Base-by-base conservation (phyloP, 1,140 invertebrate genomes). In the Halyomorpha halys region DNA sequence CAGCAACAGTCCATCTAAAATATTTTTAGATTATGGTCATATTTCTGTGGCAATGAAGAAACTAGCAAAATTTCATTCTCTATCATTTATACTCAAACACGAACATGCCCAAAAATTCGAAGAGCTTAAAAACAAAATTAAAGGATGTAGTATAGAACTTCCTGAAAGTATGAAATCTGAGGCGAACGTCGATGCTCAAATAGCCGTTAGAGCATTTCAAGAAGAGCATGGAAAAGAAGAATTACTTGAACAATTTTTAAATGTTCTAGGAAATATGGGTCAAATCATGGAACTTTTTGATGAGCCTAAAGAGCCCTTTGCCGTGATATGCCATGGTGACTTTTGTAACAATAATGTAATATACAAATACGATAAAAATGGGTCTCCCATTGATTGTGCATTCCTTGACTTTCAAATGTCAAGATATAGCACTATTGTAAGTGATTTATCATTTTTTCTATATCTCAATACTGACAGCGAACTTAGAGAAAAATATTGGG, bases 281-380 rank as follows among this genome's bases (percentile, higher is more conserved):
- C 14, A 39, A 39, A 15, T 63, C 8, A 30, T 67, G 39, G 15
- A 39, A 39, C 14, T 15, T 6, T n/a, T 66, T 16, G 6, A 15
- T 1, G 45, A 5, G 4, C 69, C 69, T 3, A 51, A 66, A 19
- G 75, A 76, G 60, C 76, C 76, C 3, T 73, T 74, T 65, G 72
- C 74, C 6, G 76, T 79, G 8, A 49, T 79, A 15, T 76, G 73
- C 27, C 80, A 82, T 67, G 80, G 80, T 16, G 80, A 81, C 68
- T 79, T 76, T 67, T 80, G 78, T 75, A 76, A 74, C 54, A 81
- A 81, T 64, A 82, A 82, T 64, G 72, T 82, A 19, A 66, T 81
- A 49, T 82, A 78, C 69, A 74, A 73, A 65, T 73, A 76, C 34
- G 66, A 74, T 1, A 16, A 65, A 4, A 47, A 68, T 15, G 69